These are phyloP conservation scores for Asbolus verrucosus DNA, from an alignment of 1,140 invertebrate species.

Conservation along the genomic window DNA sequence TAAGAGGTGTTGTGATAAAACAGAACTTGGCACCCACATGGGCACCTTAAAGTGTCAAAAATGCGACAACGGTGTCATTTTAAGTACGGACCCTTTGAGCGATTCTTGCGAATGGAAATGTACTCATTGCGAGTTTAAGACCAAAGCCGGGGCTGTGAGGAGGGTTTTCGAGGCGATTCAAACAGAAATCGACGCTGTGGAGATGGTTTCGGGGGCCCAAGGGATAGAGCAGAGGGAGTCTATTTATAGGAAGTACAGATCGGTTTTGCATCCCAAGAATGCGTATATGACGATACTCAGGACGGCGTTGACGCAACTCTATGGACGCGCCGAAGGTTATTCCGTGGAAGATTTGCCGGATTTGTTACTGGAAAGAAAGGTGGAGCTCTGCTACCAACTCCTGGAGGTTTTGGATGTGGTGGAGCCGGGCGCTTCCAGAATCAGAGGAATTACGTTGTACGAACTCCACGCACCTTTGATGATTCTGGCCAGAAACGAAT, in stretches of 20 bases:
- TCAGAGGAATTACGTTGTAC: constrained; percentile 82
- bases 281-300: constrained; percentile 73
- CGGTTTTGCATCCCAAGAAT: constrained; percentile 79
- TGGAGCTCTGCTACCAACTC: constrained; percentile 76
- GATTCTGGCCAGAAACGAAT: constrained; percentile 75
- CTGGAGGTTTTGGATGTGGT: constrained; percentile 77
- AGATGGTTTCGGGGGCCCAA: constrained; percentile 63
- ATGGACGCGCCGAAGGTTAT: constrained; percentile 80
- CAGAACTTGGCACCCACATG: constrained; percentile 80
- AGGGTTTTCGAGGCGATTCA: constrained; percentile 73
- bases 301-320: constrained; percentile 79
- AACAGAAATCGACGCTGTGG: constrained; percentile 70
- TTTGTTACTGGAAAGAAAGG: constrained; percentile 79
- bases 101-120: constrained; percentile 78
- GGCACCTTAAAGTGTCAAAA: constrained; percentile 82
- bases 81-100: constrained; percentile 77
- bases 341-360: constrained; percentile 78
- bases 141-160: constrained; percentile 70
- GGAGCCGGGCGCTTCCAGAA: constrained; percentile 79
- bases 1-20: constrained; percentile 78
- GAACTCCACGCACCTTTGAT: constrained; percentile 82
- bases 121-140: constrained; percentile 75
- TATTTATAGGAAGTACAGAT: constrained; percentile 70
- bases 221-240: constrained; percentile 68
- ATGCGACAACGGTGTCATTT: constrained; percentile 77